Percentiles rank a stretch among this genome's conserved stretches.
Conservation (phyloP, 2,888 invertebrate species). For the Nomada flava region DNA sequence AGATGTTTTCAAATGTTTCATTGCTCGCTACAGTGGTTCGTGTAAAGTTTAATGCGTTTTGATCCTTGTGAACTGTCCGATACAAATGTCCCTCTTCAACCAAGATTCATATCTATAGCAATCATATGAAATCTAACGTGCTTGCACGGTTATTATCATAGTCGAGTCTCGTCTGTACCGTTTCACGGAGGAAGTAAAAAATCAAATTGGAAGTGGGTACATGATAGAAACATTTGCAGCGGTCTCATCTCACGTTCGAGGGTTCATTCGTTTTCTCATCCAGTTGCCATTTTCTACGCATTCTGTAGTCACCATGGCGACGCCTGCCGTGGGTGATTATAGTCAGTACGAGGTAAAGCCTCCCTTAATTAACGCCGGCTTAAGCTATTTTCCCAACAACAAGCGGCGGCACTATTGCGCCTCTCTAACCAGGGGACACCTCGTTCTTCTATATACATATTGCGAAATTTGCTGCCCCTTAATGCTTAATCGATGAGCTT, state of each 20-base stretch:
- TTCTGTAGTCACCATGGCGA: slow-evolving; percentile 74
- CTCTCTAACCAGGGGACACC: slow-evolving; percentile 38
- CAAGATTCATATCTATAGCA: too few relatives aligned
- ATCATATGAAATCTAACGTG: neutral
- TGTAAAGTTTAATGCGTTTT: neutral
- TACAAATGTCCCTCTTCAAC: too few relatives aligned
- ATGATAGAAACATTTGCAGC: slow-evolving; percentile 65
- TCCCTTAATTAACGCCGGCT: slow-evolving; percentile 79
- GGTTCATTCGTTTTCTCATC: slow-evolving; percentile 72
- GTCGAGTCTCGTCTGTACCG: slow-evolving; percentile 6
- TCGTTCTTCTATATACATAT: slow-evolving; percentile 32
- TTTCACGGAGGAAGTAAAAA: slow-evolving; percentile 12
- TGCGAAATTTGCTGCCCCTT: slow-evolving; percentile 32
- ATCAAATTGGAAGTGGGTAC: slow-evolving; percentile 27
- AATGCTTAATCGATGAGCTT: slow-evolving; percentile 17
- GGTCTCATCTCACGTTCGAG: slow-evolving; percentile 34
- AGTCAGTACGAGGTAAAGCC: slow-evolving; percentile 75
- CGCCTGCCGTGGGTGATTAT: slow-evolving; percentile 75
- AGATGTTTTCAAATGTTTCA: slow-evolving; percentile 5
- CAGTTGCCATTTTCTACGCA: slow-evolving; percentile 71
- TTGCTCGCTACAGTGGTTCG: neutral
- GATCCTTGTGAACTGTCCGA: slow-evolving; percentile 8
- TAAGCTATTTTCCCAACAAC: slow-evolving; percentile 74
- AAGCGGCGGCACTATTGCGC: slow-evolving; percentile 44
- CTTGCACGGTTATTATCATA: slow-evolving; percentile 20